phyloP scores from a whole-genome alignment of 2,113 vertebrate genomes.

The Melanocharis versteri region DNA sequence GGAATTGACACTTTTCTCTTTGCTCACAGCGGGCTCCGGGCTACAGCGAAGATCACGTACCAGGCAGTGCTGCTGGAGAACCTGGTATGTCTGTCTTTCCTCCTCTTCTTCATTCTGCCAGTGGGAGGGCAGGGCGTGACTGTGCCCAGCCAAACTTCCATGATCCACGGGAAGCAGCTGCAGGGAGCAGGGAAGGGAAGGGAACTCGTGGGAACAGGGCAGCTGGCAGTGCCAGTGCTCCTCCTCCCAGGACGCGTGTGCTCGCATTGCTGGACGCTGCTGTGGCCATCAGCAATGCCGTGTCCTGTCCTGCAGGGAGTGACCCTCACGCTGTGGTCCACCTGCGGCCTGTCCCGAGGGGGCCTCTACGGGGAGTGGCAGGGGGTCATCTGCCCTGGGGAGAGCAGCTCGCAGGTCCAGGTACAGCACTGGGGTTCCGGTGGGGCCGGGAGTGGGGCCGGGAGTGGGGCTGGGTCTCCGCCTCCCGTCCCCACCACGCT shows the following conservation, averaged over 20 bases:
- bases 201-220: neutral
- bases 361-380: slow-evolving; percentile 92
- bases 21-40: slow-evolving; percentile 81
- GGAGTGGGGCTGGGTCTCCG: rapidly evolving
- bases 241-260: neutral
- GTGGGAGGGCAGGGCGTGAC: neutral
- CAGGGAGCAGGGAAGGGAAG: neutral
- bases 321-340: slow-evolving; percentile 94
- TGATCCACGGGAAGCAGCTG: rapidly evolving
- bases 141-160: neutral
- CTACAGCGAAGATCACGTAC: slow-evolving; percentile 87
- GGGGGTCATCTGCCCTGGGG: slow-evolving; percentile 91
- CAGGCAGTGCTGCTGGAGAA: slow-evolving; percentile 85
- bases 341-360: slow-evolving; percentile 88
- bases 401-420: slow-evolving; percentile 92
- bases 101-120: neutral
- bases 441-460: rapidly evolving
- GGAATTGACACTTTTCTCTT: neutral
- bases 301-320: slow-evolving; percentile 76
- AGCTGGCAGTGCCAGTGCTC: neutral
- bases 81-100: slow-evolving; percentile 68
- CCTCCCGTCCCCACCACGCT: rapidly evolving
- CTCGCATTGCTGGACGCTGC: rapidly evolving
- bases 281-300: rapidly evolving
- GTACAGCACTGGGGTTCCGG: neutral